Base-by-base conservation (phyloP, 2,797 vertebrate species). In the Galagoides demidoff region DNA sequence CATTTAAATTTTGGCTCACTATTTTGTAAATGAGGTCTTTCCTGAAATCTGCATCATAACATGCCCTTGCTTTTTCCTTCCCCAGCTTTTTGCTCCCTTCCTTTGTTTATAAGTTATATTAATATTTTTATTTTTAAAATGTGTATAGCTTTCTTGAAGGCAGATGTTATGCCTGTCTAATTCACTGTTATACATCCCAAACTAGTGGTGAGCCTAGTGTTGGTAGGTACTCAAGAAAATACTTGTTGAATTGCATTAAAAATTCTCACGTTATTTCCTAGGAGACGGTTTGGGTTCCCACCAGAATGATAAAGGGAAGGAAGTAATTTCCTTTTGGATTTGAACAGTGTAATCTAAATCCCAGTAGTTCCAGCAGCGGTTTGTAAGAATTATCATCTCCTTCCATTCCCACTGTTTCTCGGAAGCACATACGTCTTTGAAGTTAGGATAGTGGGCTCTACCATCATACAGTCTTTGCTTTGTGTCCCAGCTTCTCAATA, bases 11-110 rank as follows among this genome's bases (percentile, higher is more conserved):
- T 95, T 68, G 92, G 31, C 29, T 79, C 34, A 81, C 25, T 22
- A 57, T 94, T 81, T 95, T 73, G 59, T 74, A 43, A 71, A 55
- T 77, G 57, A 92, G 5, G 52, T 39, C 76, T 78, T 78, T 70
- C 59, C 17, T 86, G 34, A 45, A 61, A 77, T 77, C 49, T 82
- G 71, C 39, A 43, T 45, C 17, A 49, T 76, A 86, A 86, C 68
- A 37, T 78, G 4, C 22, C 22, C 63, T 88, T 90, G 23, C 27
- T 64, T 84, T 96, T 59, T 73, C 78, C 29, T 64, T 37, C 73
- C 64, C 88, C 3, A 63, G 4, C 3, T 17, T 55, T 79, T 90
- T 76, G 49, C 22, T 49, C 8, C 74, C 17, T 6, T 90, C 29
- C 7, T 1, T 39, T 91, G 63, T 39, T 88, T 84, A 49, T 70